Evolutionary conservation across 2,113 vertebrate species (phyloP), one percentile per base, ranked within the genome.

Genomic region (Tympanuchus pallidicinctus): DNA sequence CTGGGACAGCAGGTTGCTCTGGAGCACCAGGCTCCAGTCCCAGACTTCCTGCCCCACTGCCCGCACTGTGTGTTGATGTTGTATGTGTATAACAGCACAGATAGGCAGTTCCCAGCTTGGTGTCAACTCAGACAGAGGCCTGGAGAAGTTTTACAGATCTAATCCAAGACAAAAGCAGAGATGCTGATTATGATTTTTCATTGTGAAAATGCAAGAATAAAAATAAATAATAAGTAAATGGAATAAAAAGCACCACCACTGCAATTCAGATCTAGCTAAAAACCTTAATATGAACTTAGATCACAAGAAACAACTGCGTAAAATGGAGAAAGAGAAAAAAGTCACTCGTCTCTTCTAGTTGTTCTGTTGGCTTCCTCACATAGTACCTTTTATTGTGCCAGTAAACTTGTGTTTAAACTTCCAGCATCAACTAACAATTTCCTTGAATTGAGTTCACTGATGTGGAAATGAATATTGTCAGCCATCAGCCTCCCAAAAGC

Each of bases 1-100:
- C 0, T n/a, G 50, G 21, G n/a, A 17, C 60, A 81, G 11, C 16
- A 28, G 0, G 0, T 56, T 27, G 52, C 17, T 50, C 43, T 65
- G 43, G 32, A 40, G 7, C 34, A 27, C 18, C 24, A 67, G 10
- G 27, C 18, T 20, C 47, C 34, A 38, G 52, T 16, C 30, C 30
- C 36, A 73, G 54, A 59, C 8, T 93, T 13, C 8, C 6, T 1
- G 40, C 11, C 36, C 16, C n/a, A 6, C 5, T 43, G 21, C 25
- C 15, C 43, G 43, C 4, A n/a, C n/a, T 24, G 2, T 47, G 13
- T 0, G 1, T 36, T 6, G 40, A 10, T 2, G 1, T 18, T 47
- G 54, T 8, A 7, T 75, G 47, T 34, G 32, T 47, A 28, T 34
- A 72, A 0, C 10, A 21, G 25, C 52, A 17, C 8, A 25, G 42